Base-by-base conservation (phyloP, 2,797 vertebrate genomes). In the Anolis apletophallus region DNA sequence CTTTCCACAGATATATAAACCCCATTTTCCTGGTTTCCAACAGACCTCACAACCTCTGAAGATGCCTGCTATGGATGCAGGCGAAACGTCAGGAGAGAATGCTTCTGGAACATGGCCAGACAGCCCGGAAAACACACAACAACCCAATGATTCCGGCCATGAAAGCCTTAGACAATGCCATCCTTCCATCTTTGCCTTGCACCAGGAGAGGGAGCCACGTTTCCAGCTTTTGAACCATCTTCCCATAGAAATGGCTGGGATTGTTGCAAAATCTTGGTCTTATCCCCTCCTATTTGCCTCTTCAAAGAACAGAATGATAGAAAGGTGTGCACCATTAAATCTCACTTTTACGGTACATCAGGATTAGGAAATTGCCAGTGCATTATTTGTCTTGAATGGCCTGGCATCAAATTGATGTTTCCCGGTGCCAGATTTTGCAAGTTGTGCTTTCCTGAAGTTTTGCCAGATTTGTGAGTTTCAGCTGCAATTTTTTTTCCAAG, bases 201-300 rank as follows among this genome's bases (percentile, higher is more conserved):
- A 91, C 95, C 61, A 92, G 91, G 67, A 95, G 95, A 93, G 94
- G 94, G 94, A 91, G 93, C 93, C 91, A 84, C 83, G 76, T 88
- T 91, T 89, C 94, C 83, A 94, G 61, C 34, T 87, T 87, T 91
- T 52, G 26, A 14, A 3, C 29, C 34, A 3, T 14, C 12, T 29
- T 2, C 54, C 17, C 0, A 6, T 81, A 36, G 80, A 74, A 59
- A 0, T 46, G 8, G 9, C 4, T 12, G 36, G 3, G 32, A 64
- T 3, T 29, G 0, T n/a, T 32, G 14, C 72, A 9, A 29, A 29
- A n/a, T n/a, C n/a, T n/a, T n/a, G n/a, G n/a, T n/a, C n/a, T 64
- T 73, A 64, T 67, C 32, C 64, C 67, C 23, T 21, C 10, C 26
- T 17, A 46, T 3, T 19, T 54, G 59, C 85, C 57, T 10, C 74